phyloP scores from a whole-genome alignment of 37 sponge, comb jelly and placozoan species.

The Tethya wilhelma region DNA sequence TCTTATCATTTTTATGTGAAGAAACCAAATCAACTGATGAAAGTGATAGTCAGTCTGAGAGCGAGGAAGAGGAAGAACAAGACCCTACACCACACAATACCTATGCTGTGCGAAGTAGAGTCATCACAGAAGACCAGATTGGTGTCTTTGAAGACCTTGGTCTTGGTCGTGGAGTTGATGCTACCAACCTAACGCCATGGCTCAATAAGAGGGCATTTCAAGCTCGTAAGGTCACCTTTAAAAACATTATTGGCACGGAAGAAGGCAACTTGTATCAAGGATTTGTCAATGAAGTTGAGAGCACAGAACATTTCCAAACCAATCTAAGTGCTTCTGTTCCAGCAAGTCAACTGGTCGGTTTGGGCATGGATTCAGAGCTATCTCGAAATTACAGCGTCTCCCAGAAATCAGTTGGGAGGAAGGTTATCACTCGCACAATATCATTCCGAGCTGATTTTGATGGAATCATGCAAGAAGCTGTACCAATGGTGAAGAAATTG shows the following conservation, averaged over 20 bases:
- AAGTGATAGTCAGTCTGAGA: no score
- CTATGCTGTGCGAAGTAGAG: neutral
- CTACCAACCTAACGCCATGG: slow-evolving; percentile 4
- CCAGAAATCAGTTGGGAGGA: neutral
- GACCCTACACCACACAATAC: no score
- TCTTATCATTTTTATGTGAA: neutral
- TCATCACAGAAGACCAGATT: neutral
- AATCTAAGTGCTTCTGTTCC: neutral
- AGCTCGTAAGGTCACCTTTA: slow-evolving; percentile 12
- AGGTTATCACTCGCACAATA: neutral
- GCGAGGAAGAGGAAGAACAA: no score
- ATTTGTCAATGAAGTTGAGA: neutral
- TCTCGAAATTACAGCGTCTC: neutral
- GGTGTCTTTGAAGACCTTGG: neutral
- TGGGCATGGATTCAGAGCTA: neutral
- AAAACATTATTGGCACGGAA: slow-evolving; percentile 49
- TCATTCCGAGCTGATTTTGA: neutral
- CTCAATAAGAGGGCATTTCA: slow-evolving; percentile 9
- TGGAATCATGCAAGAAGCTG: neutral
- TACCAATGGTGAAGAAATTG: neutral
- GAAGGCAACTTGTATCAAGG: slow-evolving; percentile 31
- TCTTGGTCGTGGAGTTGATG: slow-evolving; percentile 2
- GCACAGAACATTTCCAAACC: neutral
- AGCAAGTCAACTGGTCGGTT: neutral
- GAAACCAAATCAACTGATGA: neutral